Evolutionary conservation across 1,140 invertebrate species (phyloP), one percentile per base, ranked within the genome.

Genomic region (Drosophila azteca): DNA sequence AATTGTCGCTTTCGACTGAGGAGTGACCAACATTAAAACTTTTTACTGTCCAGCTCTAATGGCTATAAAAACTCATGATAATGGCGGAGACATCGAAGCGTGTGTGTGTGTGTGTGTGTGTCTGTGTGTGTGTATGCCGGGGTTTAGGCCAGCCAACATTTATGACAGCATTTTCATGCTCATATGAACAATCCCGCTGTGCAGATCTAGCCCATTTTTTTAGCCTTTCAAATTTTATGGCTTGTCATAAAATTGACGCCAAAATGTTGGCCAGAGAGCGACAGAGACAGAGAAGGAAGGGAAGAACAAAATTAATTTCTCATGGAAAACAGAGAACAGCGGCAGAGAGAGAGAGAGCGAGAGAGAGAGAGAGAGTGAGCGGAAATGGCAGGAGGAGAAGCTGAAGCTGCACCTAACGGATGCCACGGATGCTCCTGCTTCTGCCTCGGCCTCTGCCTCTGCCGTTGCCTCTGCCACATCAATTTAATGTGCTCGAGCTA

Each of bases 401-500:
- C 8, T 9, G 31, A 31, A 31, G 31, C 31, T 31, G 31, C 8
- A 31, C 8, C 31, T 45, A 39, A 24, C n/a, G 60, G 35, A 39
- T 39, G 35, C 35, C 35, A 39, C 35, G n/a, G 41, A 8, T 72
- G n/a, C 50, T 62, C 46, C n/a, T 15, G 50, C 45, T 8, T 31
- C 29, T 31, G 24, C 24, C 5, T n/a, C 55, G 29, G 15, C 63
- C 57, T 45, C 8, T 31, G 54, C 44, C 5, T n/a, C 55, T 39
- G 15, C 63, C 57, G 41, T 5, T 31, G 59, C 44, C 53, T 46
- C 57, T 70, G 67, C 60, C 57, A 76, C 77, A 85, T 80, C 64
- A 84, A 65, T 59, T 87, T 88, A 79, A 87, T 88, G 83, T 71
- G 78, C 78, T 72, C 59, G 55, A 72, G 83, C 83, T 82, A 88